Base-by-base conservation (phyloP, 1,140 invertebrate genomes). In the Neotoxoptera formosana region DNA sequence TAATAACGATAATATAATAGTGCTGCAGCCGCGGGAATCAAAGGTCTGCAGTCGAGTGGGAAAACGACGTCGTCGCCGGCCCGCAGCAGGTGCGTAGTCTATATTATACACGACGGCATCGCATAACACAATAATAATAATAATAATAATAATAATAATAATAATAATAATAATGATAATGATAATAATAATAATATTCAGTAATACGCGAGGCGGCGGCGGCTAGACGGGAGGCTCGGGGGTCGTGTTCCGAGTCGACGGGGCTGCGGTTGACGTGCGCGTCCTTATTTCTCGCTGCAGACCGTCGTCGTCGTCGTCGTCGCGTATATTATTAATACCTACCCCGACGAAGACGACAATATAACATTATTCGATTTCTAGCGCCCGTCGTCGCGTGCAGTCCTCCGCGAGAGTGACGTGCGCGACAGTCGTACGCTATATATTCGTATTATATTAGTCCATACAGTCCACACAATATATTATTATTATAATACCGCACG, bases 321-420 rank as follows among this genome's bases (percentile, higher is more conserved):
- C 25, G 60, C 25, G 11, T 67, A 67, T 60, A 60, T 14, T 30
- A 23, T 60, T 25, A 9, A 47, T 47, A 47, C 7, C 0, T 47
- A 47, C 7, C 9, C 7, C 7, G 7, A 76, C 60, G 56, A 60
- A 60, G 25, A 60, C 4, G 14, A 90, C n/a, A 90, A 67, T 76
- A 76, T 76, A n/a, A n/a, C n/a, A 76, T 90, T 67, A 90, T 67
- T 90, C 89, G 56, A 90, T 90, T 90, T 67, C n/a, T 23, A 56
- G 56, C 14, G 1, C 30, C 53, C 53, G 14, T 20, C 53, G 7
- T 20, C 36, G 60, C 7, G 51, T 8, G 53, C n/a, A n/a, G n/a
- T 90, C 56, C 21, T 89, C 34, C 0, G 3, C 88, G 7, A 89
- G 53, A 56, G 34, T 89, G 51, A n/a, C 89, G 89, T 90, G 9